These are phyloP conservation scores for Samia ricini DNA, from an alignment of 1,140 invertebrate genomes.

Conservation along the genomic window DNA sequence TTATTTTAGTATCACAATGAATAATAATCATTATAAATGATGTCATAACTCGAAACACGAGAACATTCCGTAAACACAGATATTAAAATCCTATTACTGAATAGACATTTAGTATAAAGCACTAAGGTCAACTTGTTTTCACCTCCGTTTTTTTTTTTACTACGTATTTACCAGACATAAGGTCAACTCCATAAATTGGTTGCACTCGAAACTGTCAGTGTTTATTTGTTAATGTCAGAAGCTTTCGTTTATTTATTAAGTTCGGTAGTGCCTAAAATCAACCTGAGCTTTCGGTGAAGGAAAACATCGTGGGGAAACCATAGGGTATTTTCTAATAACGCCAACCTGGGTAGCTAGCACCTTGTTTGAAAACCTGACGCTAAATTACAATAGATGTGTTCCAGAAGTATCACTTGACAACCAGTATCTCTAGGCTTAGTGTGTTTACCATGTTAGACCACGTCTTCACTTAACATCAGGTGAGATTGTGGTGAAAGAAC, in stretches of 20 bases:
- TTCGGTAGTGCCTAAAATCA: too few relatives aligned
- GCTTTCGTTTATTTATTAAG: neutral
- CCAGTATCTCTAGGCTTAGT: too few relatives aligned
- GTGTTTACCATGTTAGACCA: too few relatives aligned
- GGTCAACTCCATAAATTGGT: constrained; percentile 18
- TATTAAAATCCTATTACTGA: constrained; percentile 8
- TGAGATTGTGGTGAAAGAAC: too few relatives aligned
- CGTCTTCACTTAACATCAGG: too few relatives aligned
- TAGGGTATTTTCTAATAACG: too few relatives aligned
- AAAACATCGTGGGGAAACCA: too few relatives aligned
- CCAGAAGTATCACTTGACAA: too few relatives aligned
- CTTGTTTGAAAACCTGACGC: too few relatives aligned
- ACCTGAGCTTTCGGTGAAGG: too few relatives aligned
- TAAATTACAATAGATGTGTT: too few relatives aligned
- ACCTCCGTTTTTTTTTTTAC: constrained; percentile 46
- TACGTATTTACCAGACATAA: constrained; percentile 30
- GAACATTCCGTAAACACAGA: neutral
- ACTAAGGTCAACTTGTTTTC: constrained; percentile 40
- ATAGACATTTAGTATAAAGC: neutral
- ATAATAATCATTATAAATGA: neutral
- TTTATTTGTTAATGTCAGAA: neutral
- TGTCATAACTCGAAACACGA: neutral
- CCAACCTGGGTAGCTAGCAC: too few relatives aligned
- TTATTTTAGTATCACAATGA: neutral
- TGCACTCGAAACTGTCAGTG: neutral